These are phyloP conservation scores for Clinocottus analis DNA, from an alignment of 2,113 vertebrate genomes.

Conservation along the genomic window DNA sequence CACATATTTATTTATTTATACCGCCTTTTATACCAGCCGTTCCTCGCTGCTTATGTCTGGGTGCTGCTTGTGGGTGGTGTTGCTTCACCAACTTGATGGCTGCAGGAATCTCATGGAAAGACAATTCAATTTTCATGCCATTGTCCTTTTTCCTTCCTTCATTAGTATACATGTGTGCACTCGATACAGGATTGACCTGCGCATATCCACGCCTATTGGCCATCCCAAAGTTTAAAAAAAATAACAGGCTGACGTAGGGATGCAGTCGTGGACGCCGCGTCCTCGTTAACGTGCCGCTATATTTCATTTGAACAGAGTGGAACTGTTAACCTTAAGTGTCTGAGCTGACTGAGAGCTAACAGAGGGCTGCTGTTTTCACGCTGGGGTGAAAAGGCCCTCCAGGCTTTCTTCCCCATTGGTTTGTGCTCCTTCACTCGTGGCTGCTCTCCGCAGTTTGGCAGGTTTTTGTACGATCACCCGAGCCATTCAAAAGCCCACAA, in stretches of 20 bases:
- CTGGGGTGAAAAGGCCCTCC: background rate
- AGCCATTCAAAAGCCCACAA: background rate
- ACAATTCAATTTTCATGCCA: background rate
- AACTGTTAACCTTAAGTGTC: conserved; percentile 1
- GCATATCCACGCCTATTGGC: background rate
- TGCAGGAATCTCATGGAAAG: background rate
- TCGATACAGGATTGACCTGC: background rate
- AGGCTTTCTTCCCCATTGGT: background rate
- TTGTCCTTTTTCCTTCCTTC: background rate
- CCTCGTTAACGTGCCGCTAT: conserved; percentile 13
- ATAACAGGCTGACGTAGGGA: background rate
- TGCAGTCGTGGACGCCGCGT: background rate
- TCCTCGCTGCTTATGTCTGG: background rate
- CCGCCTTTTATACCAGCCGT: background rate
- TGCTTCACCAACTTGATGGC: background rate
- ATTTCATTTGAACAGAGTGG: conserved; percentile 15
- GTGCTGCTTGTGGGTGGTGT: background rate
- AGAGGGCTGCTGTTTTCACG: background rate
- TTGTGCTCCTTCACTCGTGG: background rate
- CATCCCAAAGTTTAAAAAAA: background rate
- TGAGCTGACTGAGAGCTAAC: conserved; percentile 7
- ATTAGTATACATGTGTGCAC: background rate
- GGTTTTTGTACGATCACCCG: background rate
- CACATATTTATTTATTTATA: background rate
- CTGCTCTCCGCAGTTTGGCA: background rate